Base-by-base conservation (phyloP, 2,888 invertebrate species). In the Macrosoma leucophasiata region DNA sequence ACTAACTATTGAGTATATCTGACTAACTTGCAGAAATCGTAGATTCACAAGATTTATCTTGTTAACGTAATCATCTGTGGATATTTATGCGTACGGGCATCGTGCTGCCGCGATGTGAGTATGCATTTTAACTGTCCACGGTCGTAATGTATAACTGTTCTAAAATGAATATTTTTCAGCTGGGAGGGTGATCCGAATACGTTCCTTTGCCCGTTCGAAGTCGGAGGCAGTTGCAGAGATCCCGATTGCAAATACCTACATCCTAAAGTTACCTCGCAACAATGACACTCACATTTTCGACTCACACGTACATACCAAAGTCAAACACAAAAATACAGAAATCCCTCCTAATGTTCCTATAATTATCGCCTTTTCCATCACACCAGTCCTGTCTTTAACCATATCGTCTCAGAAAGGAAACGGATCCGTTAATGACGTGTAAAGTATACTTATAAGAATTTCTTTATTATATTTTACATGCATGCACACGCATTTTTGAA, bases 141-240 rank as follows among this genome's bases (percentile, higher is more conserved):
- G 32, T n/a, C 7, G 15, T 9, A 43, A 46, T 29, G 42, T 39
- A 44, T 47, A 34, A 43, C 18, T 39, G 20, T 44, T 38, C 48
- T 43, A 30, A 47, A 48, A 45, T 52, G 31, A 45, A 52, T 45
- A 32, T 45, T 48, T 84, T 84, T 59, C 79, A 85, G 85, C 52
- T 84, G 84, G 82, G 51, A 66, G 38, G 78, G 65, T 25, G 84
- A 84, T 48, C 81, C 81, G 39, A 79, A 85, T 55, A 82, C 71
- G 18, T 75, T 85, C 38, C 73, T 85, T 41, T 85, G 85, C 52
- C 85, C 84, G 24, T 85, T 75, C 62, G 84, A 84, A 50, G 74
- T 85, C 23, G 71, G 70, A 48, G 85, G 85, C 41, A 72, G 69
- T 52, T 85, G 85, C 81, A 82, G 79, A 61, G 85, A 85, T 50